A percentile compares a stretch with the other conserved stretches of the same genome.
Conservation (phyloP, 2,113 vertebrate species). For the Carassius carassius region DNA sequence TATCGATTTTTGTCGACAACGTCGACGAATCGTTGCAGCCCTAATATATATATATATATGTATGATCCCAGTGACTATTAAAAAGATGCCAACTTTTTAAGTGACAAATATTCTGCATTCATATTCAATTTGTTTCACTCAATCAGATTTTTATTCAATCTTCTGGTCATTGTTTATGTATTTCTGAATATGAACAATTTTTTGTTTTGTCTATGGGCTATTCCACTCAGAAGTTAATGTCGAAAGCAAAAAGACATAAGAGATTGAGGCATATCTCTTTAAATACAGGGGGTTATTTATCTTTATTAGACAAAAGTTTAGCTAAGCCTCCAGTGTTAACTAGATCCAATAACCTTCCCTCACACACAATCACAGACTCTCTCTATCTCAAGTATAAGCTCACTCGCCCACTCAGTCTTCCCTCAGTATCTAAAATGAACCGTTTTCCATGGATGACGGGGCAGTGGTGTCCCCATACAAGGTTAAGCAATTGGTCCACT, state of each 20-base stretch:
- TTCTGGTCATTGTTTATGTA: not conserved
- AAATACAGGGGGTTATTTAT: no score
- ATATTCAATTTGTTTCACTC: not conserved
- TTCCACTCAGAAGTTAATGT: constrained; percentile 13
- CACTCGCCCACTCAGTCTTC: not conserved
- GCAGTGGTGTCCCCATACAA: constrained; percentile 15
- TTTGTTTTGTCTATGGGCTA: not conserved
- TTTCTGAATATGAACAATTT: not conserved
- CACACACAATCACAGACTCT: not conserved
- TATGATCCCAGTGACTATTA: no score
- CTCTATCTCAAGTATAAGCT: not conserved
- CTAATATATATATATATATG: no score
- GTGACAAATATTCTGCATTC: not conserved
- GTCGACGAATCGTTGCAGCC: no score
- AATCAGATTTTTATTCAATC: not conserved
- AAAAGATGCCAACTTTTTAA: no score
- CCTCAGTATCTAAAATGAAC: not conserved
- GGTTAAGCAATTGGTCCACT: constrained; percentile 29
- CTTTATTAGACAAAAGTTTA: no score
- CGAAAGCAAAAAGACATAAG: not conserved
- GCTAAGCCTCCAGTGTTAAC: no score
- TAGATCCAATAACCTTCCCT: no score
- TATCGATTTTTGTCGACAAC: no score
- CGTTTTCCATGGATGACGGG: not conserved
- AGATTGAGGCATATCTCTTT: no score